These are phyloP conservation scores for Zapornia atra DNA, from an alignment of 2,113 vertebrate species.

Conservation along the genomic window DNA sequence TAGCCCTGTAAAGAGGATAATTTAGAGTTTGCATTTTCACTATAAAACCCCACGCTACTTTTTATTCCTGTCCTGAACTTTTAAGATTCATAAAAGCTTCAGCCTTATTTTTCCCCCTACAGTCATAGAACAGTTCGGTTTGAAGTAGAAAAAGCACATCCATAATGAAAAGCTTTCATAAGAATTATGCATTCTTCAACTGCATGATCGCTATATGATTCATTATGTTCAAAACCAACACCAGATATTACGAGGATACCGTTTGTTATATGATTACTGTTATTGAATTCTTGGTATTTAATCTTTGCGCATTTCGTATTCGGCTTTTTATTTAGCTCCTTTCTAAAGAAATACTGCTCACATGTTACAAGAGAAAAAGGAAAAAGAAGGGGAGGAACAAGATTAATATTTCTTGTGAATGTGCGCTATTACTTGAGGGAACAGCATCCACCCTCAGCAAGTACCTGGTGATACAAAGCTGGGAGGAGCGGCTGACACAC, in stretches of 20 bases:
- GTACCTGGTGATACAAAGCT: too few relatives aligned
- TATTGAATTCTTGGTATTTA: conserved; percentile 21
- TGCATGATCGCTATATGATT: conserved; percentile 15
- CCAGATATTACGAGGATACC: not conserved
- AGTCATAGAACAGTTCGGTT: not conserved
- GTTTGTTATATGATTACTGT: conserved; percentile 29
- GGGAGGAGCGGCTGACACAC: too few relatives aligned
- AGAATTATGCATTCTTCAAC: not conserved
- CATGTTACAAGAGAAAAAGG: not conserved
- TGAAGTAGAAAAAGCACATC: conserved; percentile 34
- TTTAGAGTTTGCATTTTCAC: not conserved
- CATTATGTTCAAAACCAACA: conserved; percentile 48
- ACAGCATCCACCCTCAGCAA: too few relatives aligned
- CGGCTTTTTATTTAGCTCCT: conserved; percentile 1
- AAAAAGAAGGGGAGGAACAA: not conserved
- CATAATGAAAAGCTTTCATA: conserved; percentile 45
- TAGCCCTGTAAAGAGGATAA: not conserved
- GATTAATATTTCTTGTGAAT: not conserved
- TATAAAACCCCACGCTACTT: not conserved
- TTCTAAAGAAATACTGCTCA: conserved; percentile 14
- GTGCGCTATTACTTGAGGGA: not conserved
- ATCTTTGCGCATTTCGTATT: not conserved
- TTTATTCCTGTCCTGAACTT: conserved; percentile 7
- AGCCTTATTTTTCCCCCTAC: conserved; percentile 16
- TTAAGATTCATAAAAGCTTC: conserved; percentile 14